Evolutionary conservation across 2,797 vertebrate species (phyloP).

Genomic region (Smutsia temminckii): DNA sequence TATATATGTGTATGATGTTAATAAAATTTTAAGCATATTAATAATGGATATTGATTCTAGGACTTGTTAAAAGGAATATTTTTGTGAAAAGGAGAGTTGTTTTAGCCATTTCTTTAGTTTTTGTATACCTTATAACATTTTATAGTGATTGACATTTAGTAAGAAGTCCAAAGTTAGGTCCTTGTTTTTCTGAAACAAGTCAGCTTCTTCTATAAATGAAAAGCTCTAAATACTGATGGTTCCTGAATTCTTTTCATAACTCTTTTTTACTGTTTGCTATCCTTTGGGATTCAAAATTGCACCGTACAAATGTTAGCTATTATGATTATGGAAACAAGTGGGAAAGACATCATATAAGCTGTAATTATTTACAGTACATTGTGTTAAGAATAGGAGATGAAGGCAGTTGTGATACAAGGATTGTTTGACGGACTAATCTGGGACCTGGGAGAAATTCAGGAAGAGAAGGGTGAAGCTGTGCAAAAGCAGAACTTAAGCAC

Average conservation of each 20-base stretch:
- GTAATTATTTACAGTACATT: not conserved
- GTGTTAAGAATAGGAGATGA: not conserved
- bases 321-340: not conserved
- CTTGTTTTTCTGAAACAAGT: not conserved
- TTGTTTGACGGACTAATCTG: not conserved
- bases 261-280: not conserved
- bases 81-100: conserved; percentile 36
- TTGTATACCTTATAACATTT: not conserved
- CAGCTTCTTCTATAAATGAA: not conserved
- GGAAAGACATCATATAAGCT: not conserved
- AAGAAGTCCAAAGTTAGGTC: not conserved
- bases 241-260: not conserved
- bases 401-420: not conserved
- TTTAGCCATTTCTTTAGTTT: not conserved
- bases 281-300: not conserved
- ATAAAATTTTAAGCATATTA: not conserved
- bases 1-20: not conserved
- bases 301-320: not conserved
- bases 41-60: not conserved
- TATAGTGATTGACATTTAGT: conserved; percentile 2
- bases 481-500: not conserved
- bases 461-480: not conserved
- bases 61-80: conserved; percentile 48
- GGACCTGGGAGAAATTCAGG: not conserved
- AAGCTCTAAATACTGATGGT: not conserved